Conservation (phyloP, 2,113 vertebrate genomes). For the Saimiri boliviensis region DNA sequence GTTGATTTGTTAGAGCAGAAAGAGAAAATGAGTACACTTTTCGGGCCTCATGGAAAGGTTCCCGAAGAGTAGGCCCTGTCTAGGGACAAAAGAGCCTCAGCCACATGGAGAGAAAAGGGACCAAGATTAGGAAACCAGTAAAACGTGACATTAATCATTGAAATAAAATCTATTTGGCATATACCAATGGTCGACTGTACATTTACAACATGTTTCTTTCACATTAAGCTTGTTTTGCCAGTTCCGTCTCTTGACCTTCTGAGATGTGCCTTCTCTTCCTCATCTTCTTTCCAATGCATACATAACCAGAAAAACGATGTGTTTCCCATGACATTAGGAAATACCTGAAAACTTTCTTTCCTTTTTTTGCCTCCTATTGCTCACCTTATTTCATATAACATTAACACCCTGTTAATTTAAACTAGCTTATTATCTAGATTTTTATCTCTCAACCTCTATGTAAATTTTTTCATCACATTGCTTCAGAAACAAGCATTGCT, state of each 20-base stretch:
- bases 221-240: not conserved
- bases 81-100: not conserved
- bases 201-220: too few relatives aligned
- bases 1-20: not conserved
- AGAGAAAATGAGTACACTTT: not conserved
- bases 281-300: not conserved
- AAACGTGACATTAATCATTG: not conserved
- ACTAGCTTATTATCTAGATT: not conserved
- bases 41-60: not conserved
- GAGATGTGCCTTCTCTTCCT: not conserved
- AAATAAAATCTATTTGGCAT: not conserved
- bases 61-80: not conserved
- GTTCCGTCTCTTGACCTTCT: not conserved
- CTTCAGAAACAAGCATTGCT: not conserved
- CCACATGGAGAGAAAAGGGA: not conserved
- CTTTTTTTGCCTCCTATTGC: not conserved
- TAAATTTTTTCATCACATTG: not conserved
- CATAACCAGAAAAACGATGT: not conserved
- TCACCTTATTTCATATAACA: not conserved
- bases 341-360: not conserved
- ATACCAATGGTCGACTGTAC: not conserved
- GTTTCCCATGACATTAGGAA: not conserved
- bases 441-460: not conserved
- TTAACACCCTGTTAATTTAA: not conserved
- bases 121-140: not conserved